phyloP scores from a whole-genome alignment of 2,797 vertebrate genomes.

The Podarcis siculus region DNA sequence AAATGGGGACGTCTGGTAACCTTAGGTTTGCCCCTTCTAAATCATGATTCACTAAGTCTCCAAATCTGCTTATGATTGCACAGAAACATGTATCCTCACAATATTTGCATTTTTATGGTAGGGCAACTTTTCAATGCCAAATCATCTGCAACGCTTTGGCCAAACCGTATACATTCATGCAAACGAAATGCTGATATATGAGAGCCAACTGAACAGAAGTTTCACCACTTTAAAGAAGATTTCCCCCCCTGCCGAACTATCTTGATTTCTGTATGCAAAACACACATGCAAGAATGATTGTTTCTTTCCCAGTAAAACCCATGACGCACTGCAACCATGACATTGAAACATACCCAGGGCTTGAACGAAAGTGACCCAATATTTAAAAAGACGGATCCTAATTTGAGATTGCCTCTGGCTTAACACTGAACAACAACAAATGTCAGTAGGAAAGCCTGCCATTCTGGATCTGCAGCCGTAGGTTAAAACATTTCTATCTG shows the following conservation, averaged over 20 bases:
- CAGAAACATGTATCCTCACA: not conserved
- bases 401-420: not conserved
- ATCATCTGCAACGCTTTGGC: not conserved
- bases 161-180: not conserved
- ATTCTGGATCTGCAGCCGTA: not conserved
- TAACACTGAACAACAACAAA: not conserved
- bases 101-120: not conserved
- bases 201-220: not conserved
- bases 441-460: not conserved
- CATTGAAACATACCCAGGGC: not conserved
- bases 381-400: not conserved
- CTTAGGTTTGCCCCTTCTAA: not conserved
- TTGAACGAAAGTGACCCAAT: not conserved
- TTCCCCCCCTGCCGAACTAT: not conserved
- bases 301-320: not conserved
- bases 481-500: slow-evolving; percentile 36
- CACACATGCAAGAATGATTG: not conserved
- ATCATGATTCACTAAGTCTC: not conserved
- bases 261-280: not conserved
- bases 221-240: not conserved
- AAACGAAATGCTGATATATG: not conserved
- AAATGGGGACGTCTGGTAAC: no score
- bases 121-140: not conserved
- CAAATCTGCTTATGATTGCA: not conserved
- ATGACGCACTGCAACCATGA: not conserved